phyloP scores from a whole-genome alignment of 2,888 invertebrate genomes.

The Hirudinaria manillensis region DNA sequence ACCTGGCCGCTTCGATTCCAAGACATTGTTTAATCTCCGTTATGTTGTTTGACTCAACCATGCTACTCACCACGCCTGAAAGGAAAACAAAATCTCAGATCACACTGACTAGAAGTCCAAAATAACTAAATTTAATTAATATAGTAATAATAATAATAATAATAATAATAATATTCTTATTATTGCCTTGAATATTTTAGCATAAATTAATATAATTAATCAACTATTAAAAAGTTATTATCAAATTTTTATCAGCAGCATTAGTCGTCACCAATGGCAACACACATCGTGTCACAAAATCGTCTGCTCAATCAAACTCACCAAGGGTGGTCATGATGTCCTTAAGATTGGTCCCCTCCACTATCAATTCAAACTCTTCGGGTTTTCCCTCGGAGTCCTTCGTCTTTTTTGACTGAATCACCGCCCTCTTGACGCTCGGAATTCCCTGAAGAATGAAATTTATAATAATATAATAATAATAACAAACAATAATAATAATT shows the following conservation, averaged over 20 bases:
- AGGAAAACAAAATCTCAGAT: background rate
- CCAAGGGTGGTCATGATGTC: slow-evolving; percentile 86
- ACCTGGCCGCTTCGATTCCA: slow-evolving; percentile 92
- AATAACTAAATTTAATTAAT: no score
- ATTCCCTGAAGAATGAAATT: slow-evolving; percentile 61
- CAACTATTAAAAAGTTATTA: no score
- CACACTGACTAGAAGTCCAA: no score
- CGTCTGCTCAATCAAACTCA: no score
- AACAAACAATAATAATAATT: no score
- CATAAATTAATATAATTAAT: no score
- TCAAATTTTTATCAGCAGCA: background rate
- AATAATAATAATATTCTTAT: no score
- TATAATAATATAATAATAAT: no score
- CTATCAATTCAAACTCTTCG: slow-evolving; percentile 72
- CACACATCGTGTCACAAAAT: no score
- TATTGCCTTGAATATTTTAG: no score
- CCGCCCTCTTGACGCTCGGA: slow-evolving; percentile 76
- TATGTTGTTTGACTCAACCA: slow-evolving; percentile 30
- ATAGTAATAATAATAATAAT: no score
- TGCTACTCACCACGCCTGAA: slow-evolving; percentile 21
- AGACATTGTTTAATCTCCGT: slow-evolving; percentile 60
- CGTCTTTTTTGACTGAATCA: slow-evolving; percentile 81
- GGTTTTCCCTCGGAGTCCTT: slow-evolving; percentile 38
- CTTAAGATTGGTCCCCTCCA: slow-evolving; percentile 87
- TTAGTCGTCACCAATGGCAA: background rate